Evolutionary conservation across 2,797 vertebrate genomes (phyloP).

Genomic region (Poecilia picta): DNA sequence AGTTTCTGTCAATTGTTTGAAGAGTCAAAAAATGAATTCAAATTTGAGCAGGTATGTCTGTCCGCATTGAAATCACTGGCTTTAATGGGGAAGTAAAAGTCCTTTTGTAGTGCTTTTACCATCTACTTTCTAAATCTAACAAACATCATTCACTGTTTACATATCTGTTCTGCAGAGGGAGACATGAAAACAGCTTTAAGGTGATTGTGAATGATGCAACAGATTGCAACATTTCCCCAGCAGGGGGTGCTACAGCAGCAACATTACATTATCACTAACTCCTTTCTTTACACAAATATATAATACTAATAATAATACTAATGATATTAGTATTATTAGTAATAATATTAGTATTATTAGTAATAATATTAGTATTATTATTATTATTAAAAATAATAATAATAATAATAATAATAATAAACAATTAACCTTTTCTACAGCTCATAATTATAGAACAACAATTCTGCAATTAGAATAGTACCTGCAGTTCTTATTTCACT

Average conservation of each 20-base stretch:
- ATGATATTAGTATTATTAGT: too few species aligned
- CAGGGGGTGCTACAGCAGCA: constrained; percentile 76
- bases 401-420: too few species aligned
- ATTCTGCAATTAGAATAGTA: background rate
- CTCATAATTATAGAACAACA: background rate
- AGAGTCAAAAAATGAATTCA: background rate
- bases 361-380: too few species aligned
- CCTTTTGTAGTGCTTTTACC: background rate
- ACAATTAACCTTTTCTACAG: background rate
- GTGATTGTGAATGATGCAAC: background rate
- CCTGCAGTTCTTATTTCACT: background rate
- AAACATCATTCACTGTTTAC: background rate
- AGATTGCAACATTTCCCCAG: constrained; percentile 44
- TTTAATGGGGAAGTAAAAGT: background rate
- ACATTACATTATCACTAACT: constrained; percentile 15
- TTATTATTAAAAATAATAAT: too few species aligned
- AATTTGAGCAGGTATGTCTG: background rate
- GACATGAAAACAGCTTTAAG: background rate
- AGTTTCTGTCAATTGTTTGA: background rate
- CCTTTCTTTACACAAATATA: background rate
- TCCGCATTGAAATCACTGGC: background rate
- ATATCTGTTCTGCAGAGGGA: background rate
- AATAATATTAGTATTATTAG: too few species aligned
- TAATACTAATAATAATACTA: too few species aligned
- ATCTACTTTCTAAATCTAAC: background rate